Percentiles rank a stretch among this genome's conserved stretches.
Conservation (phyloP, 2,113 vertebrate genomes). For the Caretta caretta region DNA sequence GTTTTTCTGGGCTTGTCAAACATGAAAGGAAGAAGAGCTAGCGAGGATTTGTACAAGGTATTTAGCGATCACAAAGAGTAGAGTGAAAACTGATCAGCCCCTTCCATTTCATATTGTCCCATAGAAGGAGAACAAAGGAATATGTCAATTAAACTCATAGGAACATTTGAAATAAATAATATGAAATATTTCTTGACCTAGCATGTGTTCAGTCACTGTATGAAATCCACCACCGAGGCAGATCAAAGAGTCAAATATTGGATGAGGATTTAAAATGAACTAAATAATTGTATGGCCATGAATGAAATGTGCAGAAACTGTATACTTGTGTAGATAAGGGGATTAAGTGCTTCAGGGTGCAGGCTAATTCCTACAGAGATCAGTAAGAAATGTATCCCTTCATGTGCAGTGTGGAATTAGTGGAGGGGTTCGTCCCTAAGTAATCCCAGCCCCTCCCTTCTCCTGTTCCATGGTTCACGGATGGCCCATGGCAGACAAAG, state of each 20-base stretch:
- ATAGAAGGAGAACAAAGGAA: conserved; percentile 17
- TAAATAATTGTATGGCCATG: background rate
- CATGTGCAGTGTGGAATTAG: background rate
- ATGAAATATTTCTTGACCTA: background rate
- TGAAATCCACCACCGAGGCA: background rate
- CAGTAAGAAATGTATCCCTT: background rate
- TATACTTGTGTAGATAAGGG: background rate
- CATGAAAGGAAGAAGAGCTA: conserved; percentile 1
- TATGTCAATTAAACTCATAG: background rate
- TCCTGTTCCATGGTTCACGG: background rate
- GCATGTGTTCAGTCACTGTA: background rate
- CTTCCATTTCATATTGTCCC: background rate
- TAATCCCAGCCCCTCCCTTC: background rate
- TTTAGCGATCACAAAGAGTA: background rate
- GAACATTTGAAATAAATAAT: conserved; percentile 39
- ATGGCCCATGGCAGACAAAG: background rate
- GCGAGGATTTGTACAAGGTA: background rate
- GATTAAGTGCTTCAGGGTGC: background rate
- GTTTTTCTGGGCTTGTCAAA: background rate
- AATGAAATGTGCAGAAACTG: background rate
- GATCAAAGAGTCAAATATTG: background rate
- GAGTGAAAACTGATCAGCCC: background rate
- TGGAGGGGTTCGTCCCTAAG: background rate
- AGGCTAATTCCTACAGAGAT: background rate
- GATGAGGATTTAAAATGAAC: background rate